These are phyloP conservation scores for Umimayanthus kanabou DNA, from an alignment of 92 coral and sea anemone genomes.

Conservation along the genomic window DNA sequence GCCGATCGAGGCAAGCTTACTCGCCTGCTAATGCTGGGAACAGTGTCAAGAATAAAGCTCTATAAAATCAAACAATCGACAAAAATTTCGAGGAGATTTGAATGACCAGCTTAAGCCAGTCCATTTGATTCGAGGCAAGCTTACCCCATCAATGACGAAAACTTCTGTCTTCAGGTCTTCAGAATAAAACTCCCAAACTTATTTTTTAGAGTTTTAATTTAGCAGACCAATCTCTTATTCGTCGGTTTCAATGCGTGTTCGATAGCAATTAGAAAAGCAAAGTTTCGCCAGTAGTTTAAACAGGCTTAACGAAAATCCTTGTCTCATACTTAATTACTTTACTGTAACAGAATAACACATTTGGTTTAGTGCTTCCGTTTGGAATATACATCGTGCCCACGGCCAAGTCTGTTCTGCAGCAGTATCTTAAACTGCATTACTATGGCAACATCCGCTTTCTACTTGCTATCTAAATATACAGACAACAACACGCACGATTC, in stretches of 20 bases:
- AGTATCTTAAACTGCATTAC: background rate
- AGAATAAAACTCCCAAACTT: background rate
- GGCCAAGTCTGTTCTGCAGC: background rate
- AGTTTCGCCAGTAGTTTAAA: background rate
- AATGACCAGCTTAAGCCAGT: background rate
- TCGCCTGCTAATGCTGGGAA: background rate
- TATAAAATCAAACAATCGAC: background rate
- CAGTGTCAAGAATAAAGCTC: background rate
- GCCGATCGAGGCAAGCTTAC: background rate
- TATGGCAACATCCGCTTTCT: slow-evolving; percentile 3
- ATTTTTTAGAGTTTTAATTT: background rate
- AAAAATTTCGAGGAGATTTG: background rate
- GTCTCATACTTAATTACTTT: no score
- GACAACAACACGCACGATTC: background rate
- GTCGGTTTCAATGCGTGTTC: background rate
- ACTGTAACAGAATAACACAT: background rate
- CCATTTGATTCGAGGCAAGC: background rate
- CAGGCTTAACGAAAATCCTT: no score
- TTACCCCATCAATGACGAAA: background rate
- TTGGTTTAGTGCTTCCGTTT: background rate
- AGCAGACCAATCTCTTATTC: no score
- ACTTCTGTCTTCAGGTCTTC: background rate
- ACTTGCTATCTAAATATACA: background rate
- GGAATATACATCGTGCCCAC: background rate
- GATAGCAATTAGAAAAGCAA: background rate